Percentiles rank a stretch among this genome's conserved stretches.
Conservation (phyloP, 1,140 invertebrate genomes). For the Penaeus indicus region DNA sequence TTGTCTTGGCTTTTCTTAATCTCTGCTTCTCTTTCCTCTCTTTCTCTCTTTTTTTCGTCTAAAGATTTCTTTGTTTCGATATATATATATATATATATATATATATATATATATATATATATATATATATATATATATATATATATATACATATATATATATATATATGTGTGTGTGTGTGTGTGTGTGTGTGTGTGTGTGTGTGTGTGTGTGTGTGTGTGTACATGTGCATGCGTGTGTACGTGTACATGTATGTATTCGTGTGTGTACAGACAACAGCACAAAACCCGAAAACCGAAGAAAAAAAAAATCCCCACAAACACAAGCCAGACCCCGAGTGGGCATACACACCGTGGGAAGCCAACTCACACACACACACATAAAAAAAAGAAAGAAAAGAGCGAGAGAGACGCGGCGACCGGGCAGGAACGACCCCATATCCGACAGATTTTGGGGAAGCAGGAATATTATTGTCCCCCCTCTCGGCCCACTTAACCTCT, state of each 20-base stretch:
- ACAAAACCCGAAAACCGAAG: neutral
- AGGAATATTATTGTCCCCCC: no score
- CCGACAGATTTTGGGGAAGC: no score
- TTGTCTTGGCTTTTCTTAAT: no score
- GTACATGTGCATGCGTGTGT: neutral
- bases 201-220: neutral
- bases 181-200: neutral
- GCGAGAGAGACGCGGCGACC: no score
- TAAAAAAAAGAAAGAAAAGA: no score
- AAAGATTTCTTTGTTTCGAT: neutral
- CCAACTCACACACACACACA: no score
- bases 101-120: constrained; percentile 11
- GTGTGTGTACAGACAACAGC: neutral
- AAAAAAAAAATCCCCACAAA: neutral
- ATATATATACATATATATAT: constrained; percentile 7
- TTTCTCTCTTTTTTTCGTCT: no score
- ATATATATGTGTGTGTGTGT: constrained; percentile 6
- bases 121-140: neutral
- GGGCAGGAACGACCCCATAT: no score
- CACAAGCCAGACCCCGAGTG: neutral
- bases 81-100: constrained; percentile 15
- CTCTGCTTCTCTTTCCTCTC: no score
- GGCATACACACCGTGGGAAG: no score
- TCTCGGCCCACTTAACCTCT: no score
- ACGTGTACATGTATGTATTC: neutral